Base-by-base conservation (phyloP, 2,113 vertebrate species). In the Solenodon paradoxus region DNA sequence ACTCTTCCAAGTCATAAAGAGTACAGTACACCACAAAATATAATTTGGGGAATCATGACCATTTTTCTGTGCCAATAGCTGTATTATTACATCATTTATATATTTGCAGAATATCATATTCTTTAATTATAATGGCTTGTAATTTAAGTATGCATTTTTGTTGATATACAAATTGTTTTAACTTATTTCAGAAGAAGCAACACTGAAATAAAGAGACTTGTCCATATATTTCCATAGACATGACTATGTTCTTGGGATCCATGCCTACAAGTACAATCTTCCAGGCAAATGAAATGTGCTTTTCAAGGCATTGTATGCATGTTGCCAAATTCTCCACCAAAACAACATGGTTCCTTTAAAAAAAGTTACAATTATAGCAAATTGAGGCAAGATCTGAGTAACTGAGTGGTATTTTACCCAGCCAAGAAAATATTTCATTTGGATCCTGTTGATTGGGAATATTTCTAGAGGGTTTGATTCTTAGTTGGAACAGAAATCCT, bases 381-480 rank as follows among this genome's bases (percentile, higher is more conserved):
- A 71, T 89, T 26, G 90, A 32, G 32, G 20, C 45, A 55, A 19
- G 20, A 40, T 64, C 72, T 89, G 38, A 47, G 71, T 84, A 92
- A 93, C 28, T 87, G 59, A 77, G 28, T 80, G 49, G 8, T 69
- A 71, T 88, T 38, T 90, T 81, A 72, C 32, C 40, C 78, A 88
- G n/a, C 42, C 71, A 90, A 92, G 59, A 90, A 94, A 85, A 95
- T 81, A 75, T n/a, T 51, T 4, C 55, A 64, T 90, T 82, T 83
- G n/a, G 35, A 90, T 75, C 45, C 42, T 80, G 79, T 92, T 88
- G 79, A 96, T 20, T 80, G 24, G 11, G 22, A 3, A 72, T 96
- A 92, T 92, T 93, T 97, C 95, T 88, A 89, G 80, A 92, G 59
- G 47, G 32, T 77, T 9, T 95, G 87, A 92, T 95, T 96, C 69